A percentile compares a stretch with the other conserved stretches of the same genome.
Evolutionary conservation across 2,888 invertebrate species (phyloP).

Genomic region (Meteorus cinctellus): DNA sequence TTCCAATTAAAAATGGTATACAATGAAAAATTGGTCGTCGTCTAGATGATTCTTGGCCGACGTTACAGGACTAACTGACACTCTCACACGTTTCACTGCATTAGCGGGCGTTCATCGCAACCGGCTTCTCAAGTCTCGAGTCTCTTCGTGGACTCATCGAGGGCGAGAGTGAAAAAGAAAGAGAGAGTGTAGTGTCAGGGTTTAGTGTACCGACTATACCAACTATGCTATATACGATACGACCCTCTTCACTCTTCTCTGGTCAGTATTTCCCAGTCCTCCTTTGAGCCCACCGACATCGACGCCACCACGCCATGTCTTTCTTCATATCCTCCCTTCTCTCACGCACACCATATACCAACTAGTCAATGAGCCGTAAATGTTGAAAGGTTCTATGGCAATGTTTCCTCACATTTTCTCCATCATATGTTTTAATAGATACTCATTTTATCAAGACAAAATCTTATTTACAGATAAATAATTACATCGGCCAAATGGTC

Average conservation of each 20-base stretch:
- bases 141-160: neutral
- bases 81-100: slow-evolving; percentile 14
- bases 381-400: no score
- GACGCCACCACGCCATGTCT: neutral
- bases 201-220: neutral
- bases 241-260: neutral
- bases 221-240: neutral
- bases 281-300: neutral
- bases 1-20: neutral
- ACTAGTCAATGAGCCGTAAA: neutral
- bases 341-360: neutral
- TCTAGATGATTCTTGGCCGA: neutral
- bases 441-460: no score
- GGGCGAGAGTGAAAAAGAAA: neutral
- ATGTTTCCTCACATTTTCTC: no score
- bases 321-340: neutral
- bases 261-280: neutral
- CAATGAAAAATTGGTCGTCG: neutral
- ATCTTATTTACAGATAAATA: no score
- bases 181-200: slow-evolving; percentile 1
- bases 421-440: no score
- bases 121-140: neutral
- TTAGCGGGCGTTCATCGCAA: neutral
- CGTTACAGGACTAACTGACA: slow-evolving; percentile 13
- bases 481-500: no score